A percentile compares a stretch with the other conserved stretches of the same genome.
These are phyloP conservation scores for Aphodius granarius DNA, from an alignment of 2,888 invertebrate genomes.

Conservation along the genomic window DNA sequence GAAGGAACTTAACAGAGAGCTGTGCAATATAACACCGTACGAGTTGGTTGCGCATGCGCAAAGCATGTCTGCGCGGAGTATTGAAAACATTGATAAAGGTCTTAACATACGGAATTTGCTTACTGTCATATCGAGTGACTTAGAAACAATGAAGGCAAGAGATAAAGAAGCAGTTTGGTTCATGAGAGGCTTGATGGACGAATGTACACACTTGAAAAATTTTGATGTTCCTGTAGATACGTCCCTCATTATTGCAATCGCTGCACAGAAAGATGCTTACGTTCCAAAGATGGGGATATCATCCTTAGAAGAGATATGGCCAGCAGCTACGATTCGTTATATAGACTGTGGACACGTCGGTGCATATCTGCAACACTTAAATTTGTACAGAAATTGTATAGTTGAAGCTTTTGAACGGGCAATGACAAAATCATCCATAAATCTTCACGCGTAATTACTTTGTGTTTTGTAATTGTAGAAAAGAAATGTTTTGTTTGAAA, in stretches of 20 bases:
- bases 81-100: slow-evolving; percentile 15
- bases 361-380: slow-evolving; percentile 85
- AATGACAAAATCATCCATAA: slow-evolving; percentile 50
- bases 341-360: slow-evolving; percentile 89
- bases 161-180: slow-evolving; percentile 85
- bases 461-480: neutral
- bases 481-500: neutral
- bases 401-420: slow-evolving; percentile 75
- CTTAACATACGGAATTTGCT: slow-evolving; percentile 16
- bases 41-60: slow-evolving; percentile 37
- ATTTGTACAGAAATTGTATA: slow-evolving; percentile 80
- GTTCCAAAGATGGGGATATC: slow-evolving; percentile 85
- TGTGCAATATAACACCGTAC: slow-evolving; percentile 44
- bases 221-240: slow-evolving; percentile 89
- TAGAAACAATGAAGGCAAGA: slow-evolving; percentile 65
- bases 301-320: slow-evolving; percentile 88
- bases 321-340: slow-evolving; percentile 85
- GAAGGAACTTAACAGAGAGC: slow-evolving; percentile 31
- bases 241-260: slow-evolving; percentile 85
- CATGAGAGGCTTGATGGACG: slow-evolving; percentile 98
- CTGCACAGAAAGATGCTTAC: slow-evolving; percentile 88
- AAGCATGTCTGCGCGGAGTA: slow-evolving; percentile 29
- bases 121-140: slow-evolving; percentile 55
- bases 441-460: neutral
- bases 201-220: slow-evolving; percentile 95